A percentile compares a stretch with the other conserved stretches of the same genome.
phyloP scores from a whole-genome alignment of 1,140 invertebrate species.

The Tenebrio molitor region DNA sequence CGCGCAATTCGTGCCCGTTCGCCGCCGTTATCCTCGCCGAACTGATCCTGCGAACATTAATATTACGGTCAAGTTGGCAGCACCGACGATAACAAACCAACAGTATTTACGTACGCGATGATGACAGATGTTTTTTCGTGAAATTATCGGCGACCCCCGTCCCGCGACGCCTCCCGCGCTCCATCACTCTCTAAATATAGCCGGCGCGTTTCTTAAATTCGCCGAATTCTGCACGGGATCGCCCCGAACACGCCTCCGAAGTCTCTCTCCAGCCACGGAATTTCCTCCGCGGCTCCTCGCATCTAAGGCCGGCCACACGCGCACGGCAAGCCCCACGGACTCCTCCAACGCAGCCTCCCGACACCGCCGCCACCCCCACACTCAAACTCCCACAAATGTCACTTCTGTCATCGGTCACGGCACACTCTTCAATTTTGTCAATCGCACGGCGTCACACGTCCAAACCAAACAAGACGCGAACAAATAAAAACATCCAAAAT shows the following conservation, averaged over 20 bases:
- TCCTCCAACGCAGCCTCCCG: too few relatives aligned
- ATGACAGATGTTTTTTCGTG: conserved; percentile 32
- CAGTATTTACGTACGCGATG: conserved; percentile 15
- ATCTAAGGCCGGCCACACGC: conserved; percentile 3
- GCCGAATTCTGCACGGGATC: conserved; percentile 37
- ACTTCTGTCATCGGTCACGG: too few relatives aligned
- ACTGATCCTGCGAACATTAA: too few relatives aligned
- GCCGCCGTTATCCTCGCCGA: background rate
- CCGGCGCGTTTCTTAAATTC: conserved; percentile 38
- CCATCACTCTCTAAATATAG: conserved; percentile 42
- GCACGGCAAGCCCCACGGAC: too few relatives aligned
- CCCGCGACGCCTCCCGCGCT: conserved; percentile 7
- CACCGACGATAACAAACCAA: conserved; percentile 6
- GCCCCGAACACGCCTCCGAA: conserved; percentile 32
- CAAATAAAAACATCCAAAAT: too few relatives aligned
- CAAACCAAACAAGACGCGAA: too few relatives aligned
- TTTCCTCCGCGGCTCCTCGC: conserved; percentile 21
- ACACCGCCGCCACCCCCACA: too few relatives aligned
- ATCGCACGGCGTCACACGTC: too few relatives aligned
- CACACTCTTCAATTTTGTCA: too few relatives aligned
- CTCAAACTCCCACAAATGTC: too few relatives aligned
- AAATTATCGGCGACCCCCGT: conserved; percentile 5
- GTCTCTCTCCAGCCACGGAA: background rate
- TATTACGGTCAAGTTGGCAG: too few relatives aligned
- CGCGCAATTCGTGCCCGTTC: background rate